These are phyloP conservation scores for Salvelinus sp. DNA, from an alignment of 2,113 vertebrate genomes.

Conservation along the genomic window DNA sequence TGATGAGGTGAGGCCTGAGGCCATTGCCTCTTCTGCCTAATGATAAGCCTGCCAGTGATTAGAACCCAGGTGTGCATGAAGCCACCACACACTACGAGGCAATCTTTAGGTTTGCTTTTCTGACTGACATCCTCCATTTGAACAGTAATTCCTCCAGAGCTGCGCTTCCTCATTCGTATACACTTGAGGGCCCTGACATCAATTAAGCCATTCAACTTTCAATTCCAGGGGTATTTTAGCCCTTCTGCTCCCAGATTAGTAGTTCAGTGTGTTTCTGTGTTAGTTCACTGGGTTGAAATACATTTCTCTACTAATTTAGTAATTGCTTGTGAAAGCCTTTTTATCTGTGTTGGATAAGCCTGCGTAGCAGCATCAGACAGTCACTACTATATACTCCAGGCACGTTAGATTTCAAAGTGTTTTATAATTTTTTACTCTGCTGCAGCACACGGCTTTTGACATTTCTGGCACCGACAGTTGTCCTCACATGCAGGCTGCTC, in stretches of 20 bases:
- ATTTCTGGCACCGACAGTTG: conserved; percentile 12
- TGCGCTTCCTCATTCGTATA: conserved; percentile 46
- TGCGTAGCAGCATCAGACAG: conserved; percentile 22
- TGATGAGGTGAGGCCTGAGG: too few species aligned
- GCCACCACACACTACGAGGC: background rate
- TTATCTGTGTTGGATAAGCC: conserved; percentile 41
- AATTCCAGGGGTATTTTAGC: conserved; percentile 64
- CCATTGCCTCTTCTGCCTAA: too few species aligned
- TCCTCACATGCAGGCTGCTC: conserved; percentile 7
- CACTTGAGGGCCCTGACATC: conserved; percentile 67
- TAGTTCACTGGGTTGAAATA: conserved; percentile 71
- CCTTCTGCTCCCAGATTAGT: conserved; percentile 67
- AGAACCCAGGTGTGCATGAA: too few species aligned
- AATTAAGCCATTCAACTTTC: conserved; percentile 73
- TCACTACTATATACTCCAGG: conserved; percentile 24
- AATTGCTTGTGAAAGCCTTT: conserved; percentile 65
- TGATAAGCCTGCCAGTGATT: too few species aligned
- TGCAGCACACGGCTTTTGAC: conserved; percentile 6
- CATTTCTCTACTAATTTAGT: conserved; percentile 71
- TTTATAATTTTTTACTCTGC: conserved; percentile 7
- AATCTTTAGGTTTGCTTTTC: conserved; percentile 24
- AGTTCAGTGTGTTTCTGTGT: conserved; percentile 70
- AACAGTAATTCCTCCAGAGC: conserved; percentile 55
- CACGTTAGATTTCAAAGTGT: conserved; percentile 39
- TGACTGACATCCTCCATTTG: conserved; percentile 37